Base-by-base conservation (phyloP, 2,797 vertebrate genomes). In the Rhynchotus rufescens region DNA sequence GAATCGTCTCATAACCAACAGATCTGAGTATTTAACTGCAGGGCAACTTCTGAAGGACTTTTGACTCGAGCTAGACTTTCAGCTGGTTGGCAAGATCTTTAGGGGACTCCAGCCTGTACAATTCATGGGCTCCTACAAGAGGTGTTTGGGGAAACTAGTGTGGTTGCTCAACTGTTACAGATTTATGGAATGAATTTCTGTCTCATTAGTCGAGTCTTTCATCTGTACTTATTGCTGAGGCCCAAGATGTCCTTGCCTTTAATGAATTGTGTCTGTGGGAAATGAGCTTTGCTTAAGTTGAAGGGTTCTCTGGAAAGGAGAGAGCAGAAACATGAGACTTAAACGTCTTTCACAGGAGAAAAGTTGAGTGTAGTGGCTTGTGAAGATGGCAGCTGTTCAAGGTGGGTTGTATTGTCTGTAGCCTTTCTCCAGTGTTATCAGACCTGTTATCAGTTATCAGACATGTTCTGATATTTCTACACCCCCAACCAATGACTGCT, bases 241-340 rank as follows among this genome's bases (percentile, higher is more conserved):
- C 23, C 40, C 38, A 40, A 26, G 26, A 61, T 30, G 56, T n/a
- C 62, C 51, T n/a, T 90, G 38, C 52, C 45, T 49, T 80, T 86
- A 66, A 16, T 40, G 84, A 91, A 65, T 21, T 36, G 59, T 80
- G n/a, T 76, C 54, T 71, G 30, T 66, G 52, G 45, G 38, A 89
- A 76, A 42, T 45, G 0, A 84, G 38, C 12, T 75, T 84, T 26
- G 38, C 1, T 0, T 28, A 21, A 0, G 0, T 14, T 65, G 20
- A 84, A 74, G 19, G 40, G 74, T 45, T 15, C 25, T 82, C 69
- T 74, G 80, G 61, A 19, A 61, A 67, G 36, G 32, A 75, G 23
- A 71, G 30, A 79, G 45, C 15, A 34, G 45, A 84, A 66, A 75
- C 45, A 36, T 51, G 44, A 64, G 71, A 81, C 22, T 7, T 40